Evolutionary conservation across 2,797 vertebrate species (phyloP).

Genomic region (Dallia pectoralis): DNA sequence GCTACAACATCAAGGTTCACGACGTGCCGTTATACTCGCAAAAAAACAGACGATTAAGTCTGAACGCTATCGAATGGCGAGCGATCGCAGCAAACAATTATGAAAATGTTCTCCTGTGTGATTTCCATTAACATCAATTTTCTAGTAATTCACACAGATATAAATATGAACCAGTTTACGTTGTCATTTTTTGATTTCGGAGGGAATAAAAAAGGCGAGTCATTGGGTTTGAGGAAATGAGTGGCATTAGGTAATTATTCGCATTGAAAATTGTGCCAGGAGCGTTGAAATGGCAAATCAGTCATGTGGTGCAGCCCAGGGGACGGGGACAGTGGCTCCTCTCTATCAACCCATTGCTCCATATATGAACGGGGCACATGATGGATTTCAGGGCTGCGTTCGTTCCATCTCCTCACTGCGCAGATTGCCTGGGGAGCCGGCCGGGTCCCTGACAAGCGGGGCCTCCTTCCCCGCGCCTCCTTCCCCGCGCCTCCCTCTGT

Average conservation of each 20-base stretch:
- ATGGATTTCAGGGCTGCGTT: conserved; percentile 67
- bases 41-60: conserved; percentile 50
- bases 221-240: conserved; percentile 33
- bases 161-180: background rate
- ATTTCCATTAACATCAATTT: conserved; percentile 53
- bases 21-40: conserved; percentile 4
- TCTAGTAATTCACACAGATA: conserved; percentile 27
- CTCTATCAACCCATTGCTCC: conserved; percentile 55
- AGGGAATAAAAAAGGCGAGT: conserved; percentile 11
- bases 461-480: too few relatives aligned
- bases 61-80: conserved; percentile 50
- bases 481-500: conserved; percentile 52
- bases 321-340: conserved; percentile 55
- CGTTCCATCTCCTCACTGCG: conserved; percentile 70
- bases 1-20: background rate
- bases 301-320: conserved; percentile 49
- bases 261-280: conserved; percentile 42
- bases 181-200: conserved; percentile 2
- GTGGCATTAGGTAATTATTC: conserved; percentile 43
- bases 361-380: conserved; percentile 59
- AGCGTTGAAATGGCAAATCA: conserved; percentile 48
- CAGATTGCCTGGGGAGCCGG: conserved; percentile 74
- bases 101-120: conserved; percentile 42
- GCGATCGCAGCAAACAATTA: conserved; percentile 53
- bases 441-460: conserved; percentile 69